A percentile compares a stretch with the other conserved stretches of the same genome.
Evolutionary conservation across 2,113 vertebrate genomes (phyloP).

Genomic region (Bos indicus): DNA sequence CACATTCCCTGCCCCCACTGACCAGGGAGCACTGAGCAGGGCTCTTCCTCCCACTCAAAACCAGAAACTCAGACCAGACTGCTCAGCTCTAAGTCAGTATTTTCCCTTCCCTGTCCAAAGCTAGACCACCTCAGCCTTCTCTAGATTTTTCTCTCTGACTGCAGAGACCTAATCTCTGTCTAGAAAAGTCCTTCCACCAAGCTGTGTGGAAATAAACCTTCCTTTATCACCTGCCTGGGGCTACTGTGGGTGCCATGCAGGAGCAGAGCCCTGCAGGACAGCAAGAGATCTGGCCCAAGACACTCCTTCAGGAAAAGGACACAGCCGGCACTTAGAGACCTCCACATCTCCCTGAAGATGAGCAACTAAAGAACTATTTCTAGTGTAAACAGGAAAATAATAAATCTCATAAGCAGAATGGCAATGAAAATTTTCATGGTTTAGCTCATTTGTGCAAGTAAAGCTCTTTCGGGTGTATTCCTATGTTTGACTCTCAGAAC

Average conservation of each 20-base stretch:
- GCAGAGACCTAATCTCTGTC: background rate
- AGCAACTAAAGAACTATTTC: slow-evolving; percentile 15
- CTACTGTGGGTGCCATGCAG: background rate
- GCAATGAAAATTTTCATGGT: background rate
- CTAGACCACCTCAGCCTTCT: background rate
- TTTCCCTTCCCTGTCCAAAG: background rate
- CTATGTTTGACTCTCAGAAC: background rate
- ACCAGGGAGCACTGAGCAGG: background rate
- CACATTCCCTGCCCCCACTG: background rate
- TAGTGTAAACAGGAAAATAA: background rate
- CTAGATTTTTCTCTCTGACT: background rate
- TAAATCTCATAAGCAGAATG: background rate
- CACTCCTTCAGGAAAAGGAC: background rate
- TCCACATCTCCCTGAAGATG: slow-evolving; percentile 4
- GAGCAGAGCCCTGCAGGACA: background rate
- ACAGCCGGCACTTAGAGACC: background rate
- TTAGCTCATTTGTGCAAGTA: background rate
- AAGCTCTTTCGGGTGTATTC: background rate
- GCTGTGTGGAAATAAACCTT: background rate
- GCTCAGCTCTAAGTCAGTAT: background rate
- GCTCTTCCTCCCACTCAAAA: background rate
- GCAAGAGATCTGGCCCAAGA: background rate
- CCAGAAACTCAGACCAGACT: background rate
- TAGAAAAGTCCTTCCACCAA: slow-evolving; percentile 7
- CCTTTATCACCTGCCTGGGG: background rate